Evolutionary conservation across 53 echinoderm and acorn worm species (phyloP).

Genomic region (Temnopleurus reevesii): DNA sequence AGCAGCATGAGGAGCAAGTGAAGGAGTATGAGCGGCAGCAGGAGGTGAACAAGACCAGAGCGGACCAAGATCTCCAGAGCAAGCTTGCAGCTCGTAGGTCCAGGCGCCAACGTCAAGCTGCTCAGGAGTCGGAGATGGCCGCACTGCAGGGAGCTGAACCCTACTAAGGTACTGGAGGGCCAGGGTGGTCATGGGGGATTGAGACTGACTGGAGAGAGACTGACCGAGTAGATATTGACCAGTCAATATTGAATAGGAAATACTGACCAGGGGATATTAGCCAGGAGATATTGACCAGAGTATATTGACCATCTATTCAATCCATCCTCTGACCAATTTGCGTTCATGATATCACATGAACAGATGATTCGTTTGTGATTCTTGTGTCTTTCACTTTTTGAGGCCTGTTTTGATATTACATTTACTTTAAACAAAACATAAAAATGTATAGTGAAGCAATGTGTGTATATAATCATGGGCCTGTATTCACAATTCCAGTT

Average conservation of each 20-base stretch:
- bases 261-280: neutral
- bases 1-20: conserved; percentile 91
- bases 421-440: neutral
- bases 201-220: neutral
- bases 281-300: neutral
- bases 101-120: conserved; percentile 81
- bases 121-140: conserved; percentile 90
- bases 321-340: too few species aligned
- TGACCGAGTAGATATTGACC: neutral
- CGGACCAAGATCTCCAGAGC: conserved; percentile 89
- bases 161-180: conserved; percentile 11
- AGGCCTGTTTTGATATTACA: neutral
- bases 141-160: conserved; percentile 63
- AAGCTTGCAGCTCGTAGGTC: conserved; percentile 86
- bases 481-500: too few species aligned
- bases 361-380: neutral
- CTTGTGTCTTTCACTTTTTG: neutral
- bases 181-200: neutral
- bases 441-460: too few species aligned
- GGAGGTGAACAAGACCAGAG: conserved; percentile 82
- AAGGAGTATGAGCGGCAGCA: conserved; percentile 82
- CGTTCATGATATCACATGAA: too few species aligned
- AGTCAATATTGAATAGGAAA: too few species aligned
- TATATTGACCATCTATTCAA: too few species aligned
- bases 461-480: too few species aligned